A percentile compares a stretch with the other conserved stretches of the same genome.
These are phyloP conservation scores for Neodon shergylaensis DNA, from an alignment of 2,113 vertebrate genomes.

Conservation along the genomic window DNA sequence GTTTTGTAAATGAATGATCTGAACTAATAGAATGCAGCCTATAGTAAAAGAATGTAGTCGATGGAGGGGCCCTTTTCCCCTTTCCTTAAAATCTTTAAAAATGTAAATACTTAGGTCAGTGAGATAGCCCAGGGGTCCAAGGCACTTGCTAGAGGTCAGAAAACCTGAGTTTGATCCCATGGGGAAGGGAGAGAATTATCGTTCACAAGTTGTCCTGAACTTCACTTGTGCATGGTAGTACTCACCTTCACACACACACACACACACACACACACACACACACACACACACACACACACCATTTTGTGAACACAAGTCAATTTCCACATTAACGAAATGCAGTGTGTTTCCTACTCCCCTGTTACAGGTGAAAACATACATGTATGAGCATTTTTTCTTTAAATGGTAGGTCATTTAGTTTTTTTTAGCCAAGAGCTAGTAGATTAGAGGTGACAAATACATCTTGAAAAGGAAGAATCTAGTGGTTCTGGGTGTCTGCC, in stretches of 20 bases:
- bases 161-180: not conserved
- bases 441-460: not conserved
- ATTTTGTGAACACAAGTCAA: not conserved
- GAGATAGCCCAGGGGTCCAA: too few relatives aligned
- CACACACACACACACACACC: not conserved
- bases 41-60: too few relatives aligned
- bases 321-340: not conserved
- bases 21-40: not conserved
- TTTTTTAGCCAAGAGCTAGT: not conserved
- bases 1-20: not conserved
- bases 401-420: not conserved
- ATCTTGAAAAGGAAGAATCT: not conserved
- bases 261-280: not conserved
- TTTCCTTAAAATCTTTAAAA: not conserved
- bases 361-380: fast-evolving
- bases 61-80: too few relatives aligned
- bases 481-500: fast-evolving
- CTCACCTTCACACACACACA: not conserved
- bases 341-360: not conserved
- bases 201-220: not conserved
- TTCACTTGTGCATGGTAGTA: not conserved
- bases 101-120: not conserved
- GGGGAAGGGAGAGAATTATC: not conserved
- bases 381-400: not conserved
- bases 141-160: not conserved